Percentiles rank a stretch among this genome's conserved stretches.
Conservation (phyloP, 2,113 vertebrate genomes). For the Brevimyrus niger region DNA sequence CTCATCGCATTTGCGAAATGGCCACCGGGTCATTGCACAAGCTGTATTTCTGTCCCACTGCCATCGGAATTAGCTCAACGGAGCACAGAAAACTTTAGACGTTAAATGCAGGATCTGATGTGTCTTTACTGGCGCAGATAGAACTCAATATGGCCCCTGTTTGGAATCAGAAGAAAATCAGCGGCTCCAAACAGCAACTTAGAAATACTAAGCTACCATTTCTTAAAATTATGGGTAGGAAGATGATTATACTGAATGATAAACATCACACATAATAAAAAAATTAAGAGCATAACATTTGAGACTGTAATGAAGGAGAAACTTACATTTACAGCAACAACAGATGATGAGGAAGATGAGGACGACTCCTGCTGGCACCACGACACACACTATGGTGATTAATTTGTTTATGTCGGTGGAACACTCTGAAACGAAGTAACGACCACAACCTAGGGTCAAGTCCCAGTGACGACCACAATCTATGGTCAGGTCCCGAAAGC, state of each 20-base stretch:
- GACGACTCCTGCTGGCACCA: background rate
- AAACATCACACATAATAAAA: background rate
- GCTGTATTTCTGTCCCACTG: background rate
- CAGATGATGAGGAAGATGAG: background rate
- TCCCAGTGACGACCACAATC: background rate
- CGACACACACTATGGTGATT: background rate
- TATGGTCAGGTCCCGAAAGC: background rate
- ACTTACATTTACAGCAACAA: background rate
- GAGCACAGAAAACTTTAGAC: background rate
- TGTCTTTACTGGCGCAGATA: background rate
- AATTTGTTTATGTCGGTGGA: background rate
- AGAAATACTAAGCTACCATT: background rate
- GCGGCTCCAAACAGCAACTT: background rate
- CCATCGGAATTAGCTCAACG: background rate
- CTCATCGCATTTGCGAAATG: background rate
- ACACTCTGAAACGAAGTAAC: background rate
- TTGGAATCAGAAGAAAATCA: background rate
- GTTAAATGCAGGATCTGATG: background rate
- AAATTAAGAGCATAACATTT: background rate
- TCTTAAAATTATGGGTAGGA: background rate
- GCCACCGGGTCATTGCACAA: background rate
- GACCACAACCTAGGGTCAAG: background rate
- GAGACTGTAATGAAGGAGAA: background rate
- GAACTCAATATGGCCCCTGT: background rate
- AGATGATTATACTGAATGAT: background rate